Evolutionary conservation across 2,797 vertebrate species (phyloP).

Genomic region (Scomberomorus guttatus): DNA sequence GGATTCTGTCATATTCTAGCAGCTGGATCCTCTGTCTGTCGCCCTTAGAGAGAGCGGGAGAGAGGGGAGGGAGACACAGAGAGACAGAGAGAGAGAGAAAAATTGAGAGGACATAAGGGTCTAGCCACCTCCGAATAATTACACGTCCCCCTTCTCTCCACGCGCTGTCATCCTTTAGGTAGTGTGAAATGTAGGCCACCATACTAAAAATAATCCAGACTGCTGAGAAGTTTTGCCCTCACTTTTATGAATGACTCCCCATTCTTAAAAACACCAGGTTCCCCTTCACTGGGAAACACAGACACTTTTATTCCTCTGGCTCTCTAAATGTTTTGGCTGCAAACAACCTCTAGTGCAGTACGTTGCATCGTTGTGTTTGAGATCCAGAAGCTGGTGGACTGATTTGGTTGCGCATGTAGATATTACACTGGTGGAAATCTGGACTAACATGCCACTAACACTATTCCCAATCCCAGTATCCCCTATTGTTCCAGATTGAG

Average conservation of each 20-base stretch:
- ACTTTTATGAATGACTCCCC: constrained; percentile 65
- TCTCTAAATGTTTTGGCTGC: too few species aligned
- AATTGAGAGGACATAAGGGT: constrained; percentile 53
- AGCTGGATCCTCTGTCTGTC: constrained; percentile 71
- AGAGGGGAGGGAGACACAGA: constrained; percentile 23
- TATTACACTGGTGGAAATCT: background rate
- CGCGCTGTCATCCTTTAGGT: constrained; percentile 71
- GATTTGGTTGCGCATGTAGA: background rate
- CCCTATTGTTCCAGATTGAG: background rate
- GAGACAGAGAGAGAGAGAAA: constrained; percentile 28
- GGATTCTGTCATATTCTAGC: constrained; percentile 72
- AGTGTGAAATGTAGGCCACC: constrained; percentile 70
- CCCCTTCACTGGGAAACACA: background rate
- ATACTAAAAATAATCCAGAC: constrained; percentile 70
- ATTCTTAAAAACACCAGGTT: constrained; percentile 42
- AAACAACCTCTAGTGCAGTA: background rate
- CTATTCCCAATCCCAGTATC: too few species aligned
- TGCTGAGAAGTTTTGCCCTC: constrained; percentile 43
- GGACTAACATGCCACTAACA: background rate
- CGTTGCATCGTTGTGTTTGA: background rate
- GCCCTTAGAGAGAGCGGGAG: constrained; percentile 49
- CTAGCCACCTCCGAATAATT: constrained; percentile 73
- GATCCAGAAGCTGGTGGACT: background rate
- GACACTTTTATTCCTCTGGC: background rate
- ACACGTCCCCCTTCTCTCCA: constrained; percentile 58